Evolutionary conservation across 2,797 vertebrate species (phyloP), one percentile per base, ranked within the genome.

Genomic region (Pseudochirops corinnae): DNA sequence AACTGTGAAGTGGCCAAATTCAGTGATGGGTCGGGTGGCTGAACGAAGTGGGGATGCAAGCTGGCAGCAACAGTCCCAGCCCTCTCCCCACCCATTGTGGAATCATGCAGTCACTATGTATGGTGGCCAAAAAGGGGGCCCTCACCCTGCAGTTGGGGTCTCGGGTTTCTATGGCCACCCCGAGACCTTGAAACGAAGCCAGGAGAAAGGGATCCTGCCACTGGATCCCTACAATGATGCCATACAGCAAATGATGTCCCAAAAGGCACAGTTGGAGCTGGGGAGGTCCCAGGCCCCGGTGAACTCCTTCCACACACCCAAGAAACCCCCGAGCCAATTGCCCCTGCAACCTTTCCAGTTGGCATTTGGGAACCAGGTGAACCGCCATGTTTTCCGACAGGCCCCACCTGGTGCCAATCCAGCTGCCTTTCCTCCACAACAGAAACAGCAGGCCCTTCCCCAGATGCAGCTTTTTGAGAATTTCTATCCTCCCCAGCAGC

Each of bases 321-420:
- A 99, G 97, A 99, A 99, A 92, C 99, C 99, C 94, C 99, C 99
- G 93, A 98, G 99, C 90, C 99, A 99, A 95, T 99, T 99, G 0
- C 99, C 99, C 0, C 92, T 99, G 97, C 99, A 99, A 95, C 99
- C 99, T 96, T 99, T 99, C 98, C 99, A 99, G 98, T 97, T 99
- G 98, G 99, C 99, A 0, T 99, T 99, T 26, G 99, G 99, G 96
- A 99, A 99, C 98, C 99, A 99, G 97, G 98, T 99, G 93, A 99
- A 99, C 96, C 99, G 99, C 98, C 99, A 99, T 94, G 98, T 99
- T 93, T 99, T 99, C 98, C 99, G 99, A 96, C 99, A 99, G 96
- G 99, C 98, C 97, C 98, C 99, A 21, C 98, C 99, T 56, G 98
- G 99, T 94, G 99, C 99, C 0, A 99, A 99, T 98, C 98, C 99